Evolutionary conservation across 2,113 vertebrate species (phyloP), one percentile per base, ranked within the genome.

Genomic region (Montifringilla adamsi): DNA sequence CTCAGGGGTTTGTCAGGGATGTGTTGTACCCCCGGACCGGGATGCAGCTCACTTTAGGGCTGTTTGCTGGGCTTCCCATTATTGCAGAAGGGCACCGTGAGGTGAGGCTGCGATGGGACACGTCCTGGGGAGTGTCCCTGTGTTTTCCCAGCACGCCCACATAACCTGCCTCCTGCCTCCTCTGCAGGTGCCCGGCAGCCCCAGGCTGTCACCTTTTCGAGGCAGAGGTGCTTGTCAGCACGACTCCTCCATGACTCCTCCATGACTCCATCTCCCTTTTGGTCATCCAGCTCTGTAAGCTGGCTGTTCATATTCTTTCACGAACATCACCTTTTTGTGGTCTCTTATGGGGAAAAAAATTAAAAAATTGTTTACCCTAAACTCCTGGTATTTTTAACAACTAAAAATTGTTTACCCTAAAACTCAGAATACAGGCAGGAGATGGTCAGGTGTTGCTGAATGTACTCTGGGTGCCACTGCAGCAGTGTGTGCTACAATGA

Each of bases 281-380:
- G 10, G 31, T 44, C 31, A 20, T 16, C 1, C 12, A 33, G 50
- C 66, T 50, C 66, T 56, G 6, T 39, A 21, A 66, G 16, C 0
- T 30, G 33, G 6, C 37, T 63, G 28, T 59, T 68, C 9, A 0
- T 26, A 15, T 5, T 24, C 16, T 72, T 85, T 41, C 27, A 41
- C 1, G 0, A 1, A 1, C 14, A 1, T 46, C 4, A 0, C 20
- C 10, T 56, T 76, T 66, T 16, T 33, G 9, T 44, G 7, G 4
- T 44, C 8, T 77, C 37, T 33, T 47, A 5, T 49, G 30, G 33
- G 2, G 2, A 6, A 6, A 37, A 30, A 20, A 46, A 33, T n/a
- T n/a, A n/a, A 15, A 17, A 43, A 4, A 18, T 8, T 18, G 3
- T 76, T 89, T 69, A 31, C 26, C 13, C 8, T 66, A 22, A 69